phyloP scores from a whole-genome alignment of 2,113 vertebrate species.

The Mormyrus lacerda region DNA sequence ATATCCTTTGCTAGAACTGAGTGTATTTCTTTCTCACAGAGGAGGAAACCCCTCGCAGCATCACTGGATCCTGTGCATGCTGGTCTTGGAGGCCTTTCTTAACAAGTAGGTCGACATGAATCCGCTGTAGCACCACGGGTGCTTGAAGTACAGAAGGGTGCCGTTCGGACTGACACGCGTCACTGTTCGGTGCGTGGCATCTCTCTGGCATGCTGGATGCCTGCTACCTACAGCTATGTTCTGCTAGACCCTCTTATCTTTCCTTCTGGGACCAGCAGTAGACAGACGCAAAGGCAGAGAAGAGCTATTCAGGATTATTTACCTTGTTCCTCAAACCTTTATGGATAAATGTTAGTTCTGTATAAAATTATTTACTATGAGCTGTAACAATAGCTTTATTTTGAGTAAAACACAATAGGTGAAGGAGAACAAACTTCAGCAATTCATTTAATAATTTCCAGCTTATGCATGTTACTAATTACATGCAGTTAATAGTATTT shows the following conservation, averaged over 20 bases:
- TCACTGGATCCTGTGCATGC: background rate
- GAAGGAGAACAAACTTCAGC: background rate
- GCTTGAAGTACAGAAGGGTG: background rate
- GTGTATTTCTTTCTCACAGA: background rate
- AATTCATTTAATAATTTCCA: background rate
- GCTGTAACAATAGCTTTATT: background rate
- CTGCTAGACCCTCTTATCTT: background rate
- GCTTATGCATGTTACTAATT: background rate
- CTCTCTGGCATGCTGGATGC: background rate
- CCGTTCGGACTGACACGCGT: background rate
- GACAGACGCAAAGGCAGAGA: background rate
- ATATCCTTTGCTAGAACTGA: background rate
- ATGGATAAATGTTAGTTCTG: background rate
- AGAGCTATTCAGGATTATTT: background rate
- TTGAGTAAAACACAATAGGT: background rate
- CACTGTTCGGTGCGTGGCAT: background rate
- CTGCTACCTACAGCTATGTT: background rate
- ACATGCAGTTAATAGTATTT: background rate
- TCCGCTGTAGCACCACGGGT: background rate
- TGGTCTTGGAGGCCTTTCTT: background rate
- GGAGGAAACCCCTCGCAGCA: background rate
- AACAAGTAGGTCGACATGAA: too few relatives aligned
- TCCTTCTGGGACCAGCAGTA: background rate
- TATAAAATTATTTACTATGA: background rate
- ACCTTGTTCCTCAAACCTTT: background rate